phyloP scores from a whole-genome alignment of 2,797 vertebrate species.

The Tenualosa ilisha region DNA sequence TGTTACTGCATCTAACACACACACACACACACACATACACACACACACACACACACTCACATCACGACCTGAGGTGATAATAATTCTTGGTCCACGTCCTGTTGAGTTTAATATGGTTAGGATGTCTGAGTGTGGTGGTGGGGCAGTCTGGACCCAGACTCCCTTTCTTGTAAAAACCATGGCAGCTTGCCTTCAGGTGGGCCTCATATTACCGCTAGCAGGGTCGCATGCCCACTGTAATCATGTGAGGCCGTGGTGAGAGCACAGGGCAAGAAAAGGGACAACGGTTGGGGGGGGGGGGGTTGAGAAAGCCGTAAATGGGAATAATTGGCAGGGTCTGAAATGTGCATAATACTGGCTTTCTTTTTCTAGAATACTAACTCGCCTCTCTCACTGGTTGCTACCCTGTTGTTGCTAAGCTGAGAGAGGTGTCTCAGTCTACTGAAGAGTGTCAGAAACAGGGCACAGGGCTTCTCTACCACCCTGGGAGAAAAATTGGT shows the following conservation, averaged over 20 bases:
- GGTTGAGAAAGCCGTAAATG: neutral
- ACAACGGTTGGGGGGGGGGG: neutral
- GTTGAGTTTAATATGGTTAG: neutral
- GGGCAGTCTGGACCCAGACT: neutral
- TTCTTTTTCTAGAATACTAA: slow-evolving; percentile 57
- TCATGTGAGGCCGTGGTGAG: neutral
- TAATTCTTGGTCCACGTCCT: neutral
- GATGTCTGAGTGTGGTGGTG: neutral
- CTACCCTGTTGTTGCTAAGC: slow-evolving; percentile 71
- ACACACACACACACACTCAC: too few relatives aligned
- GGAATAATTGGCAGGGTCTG: neutral
- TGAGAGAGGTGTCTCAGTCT: slow-evolving; percentile 63
- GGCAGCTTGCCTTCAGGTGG: neutral
- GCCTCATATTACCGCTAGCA: slow-evolving; percentile 19
- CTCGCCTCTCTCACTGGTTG: slow-evolving; percentile 64
- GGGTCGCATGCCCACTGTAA: neutral
- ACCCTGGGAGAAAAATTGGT: neutral
- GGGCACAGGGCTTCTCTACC: slow-evolving; percentile 37
- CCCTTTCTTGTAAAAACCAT: neutral
- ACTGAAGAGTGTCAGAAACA: slow-evolving; percentile 47
- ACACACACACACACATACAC: neutral
- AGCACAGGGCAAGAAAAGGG: neutral
- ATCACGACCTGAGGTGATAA: too few relatives aligned
- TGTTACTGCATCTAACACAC: neutral
- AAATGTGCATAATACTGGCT: neutral